These are phyloP conservation scores for Tenthredo notha DNA, from an alignment of 2,888 invertebrate species.

Conservation along the genomic window DNA sequence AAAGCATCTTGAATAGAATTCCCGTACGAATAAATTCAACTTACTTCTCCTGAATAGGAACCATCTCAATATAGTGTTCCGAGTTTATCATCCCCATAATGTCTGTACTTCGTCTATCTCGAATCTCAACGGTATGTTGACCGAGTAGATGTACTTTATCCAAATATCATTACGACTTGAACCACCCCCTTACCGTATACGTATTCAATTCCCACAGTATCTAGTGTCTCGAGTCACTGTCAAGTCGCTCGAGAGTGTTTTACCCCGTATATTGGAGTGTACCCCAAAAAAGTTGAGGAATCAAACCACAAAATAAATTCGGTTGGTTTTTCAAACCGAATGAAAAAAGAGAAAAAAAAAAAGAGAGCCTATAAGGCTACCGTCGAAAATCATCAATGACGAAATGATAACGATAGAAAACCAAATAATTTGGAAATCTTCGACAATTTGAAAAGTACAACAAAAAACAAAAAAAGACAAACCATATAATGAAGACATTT, in stretches of 20 bases:
- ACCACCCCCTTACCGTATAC: background rate
- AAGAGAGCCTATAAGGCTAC: background rate
- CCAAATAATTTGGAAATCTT: conserved; percentile 33
- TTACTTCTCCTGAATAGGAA: background rate
- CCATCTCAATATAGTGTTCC: background rate
- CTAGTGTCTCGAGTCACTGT: background rate
- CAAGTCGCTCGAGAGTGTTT: conserved; percentile 8
- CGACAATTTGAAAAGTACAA: background rate
- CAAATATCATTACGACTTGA: background rate
- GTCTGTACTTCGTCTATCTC: background rate
- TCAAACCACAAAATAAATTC: background rate
- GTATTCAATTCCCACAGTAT: background rate
- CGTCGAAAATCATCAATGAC: background rate
- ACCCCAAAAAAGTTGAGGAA: background rate
- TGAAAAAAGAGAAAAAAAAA: background rate
- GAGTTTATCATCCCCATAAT: background rate
- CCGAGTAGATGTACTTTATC: background rate
- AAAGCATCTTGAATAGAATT: background rate
- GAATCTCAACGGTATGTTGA: background rate
- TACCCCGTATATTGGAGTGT: conserved; percentile 27
- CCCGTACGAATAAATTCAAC: background rate
- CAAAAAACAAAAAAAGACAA: background rate
- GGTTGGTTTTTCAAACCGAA: background rate
- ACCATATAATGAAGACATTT: background rate
- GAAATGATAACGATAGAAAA: background rate